Percentiles rank a stretch among this genome's conserved stretches.
phyloP scores from a whole-genome alignment of 2,113 vertebrate species.

The Scalopus aquaticus region DNA sequence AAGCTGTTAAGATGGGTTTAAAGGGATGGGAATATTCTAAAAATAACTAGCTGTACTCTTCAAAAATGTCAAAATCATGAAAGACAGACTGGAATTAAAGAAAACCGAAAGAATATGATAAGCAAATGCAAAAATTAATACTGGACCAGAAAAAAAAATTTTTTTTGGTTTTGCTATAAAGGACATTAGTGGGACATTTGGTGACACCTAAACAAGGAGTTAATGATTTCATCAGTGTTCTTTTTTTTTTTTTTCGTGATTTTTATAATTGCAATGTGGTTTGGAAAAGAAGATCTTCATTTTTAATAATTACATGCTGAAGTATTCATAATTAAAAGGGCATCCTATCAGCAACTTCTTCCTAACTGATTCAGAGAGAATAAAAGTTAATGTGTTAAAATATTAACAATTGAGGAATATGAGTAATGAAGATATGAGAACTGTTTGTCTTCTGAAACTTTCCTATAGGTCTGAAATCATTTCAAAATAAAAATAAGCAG shows the following conservation, averaged over 20 bases:
- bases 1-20: background rate
- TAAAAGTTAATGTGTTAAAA: background rate
- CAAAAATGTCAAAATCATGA: background rate
- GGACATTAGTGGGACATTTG: background rate
- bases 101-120: background rate
- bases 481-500: conserved; percentile 29
- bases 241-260: background rate
- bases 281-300: background rate
- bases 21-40: background rate
- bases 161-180: background rate
- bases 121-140: background rate
- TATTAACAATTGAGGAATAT: background rate
- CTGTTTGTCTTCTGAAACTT: background rate
- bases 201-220: background rate
- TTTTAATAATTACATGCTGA: background rate
- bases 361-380: background rate
- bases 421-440: background rate
- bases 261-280: background rate
- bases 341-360: background rate
- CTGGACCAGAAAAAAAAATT: background rate
- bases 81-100: background rate
- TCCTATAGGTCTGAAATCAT: background rate
- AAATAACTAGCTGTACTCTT: background rate
- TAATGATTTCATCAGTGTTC: background rate
- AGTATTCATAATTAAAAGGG: background rate